Base-by-base conservation (phyloP, 1,140 invertebrate species). In the Maconellicoccus hirsutus region DNA sequence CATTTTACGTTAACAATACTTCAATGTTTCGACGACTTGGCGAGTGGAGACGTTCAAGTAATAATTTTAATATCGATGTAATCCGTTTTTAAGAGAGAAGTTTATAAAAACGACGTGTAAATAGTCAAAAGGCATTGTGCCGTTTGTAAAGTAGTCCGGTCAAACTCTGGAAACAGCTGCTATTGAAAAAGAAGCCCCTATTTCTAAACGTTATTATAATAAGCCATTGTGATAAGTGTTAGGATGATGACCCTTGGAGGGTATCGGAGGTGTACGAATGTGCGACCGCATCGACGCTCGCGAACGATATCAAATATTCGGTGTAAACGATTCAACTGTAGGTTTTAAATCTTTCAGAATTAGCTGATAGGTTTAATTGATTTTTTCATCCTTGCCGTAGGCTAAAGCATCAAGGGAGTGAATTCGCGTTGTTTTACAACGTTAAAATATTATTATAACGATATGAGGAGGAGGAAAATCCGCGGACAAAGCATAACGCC, bases 371-470 rank as follows among this genome's bases (percentile, higher is more conserved):
- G n/a, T n/a, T n/a, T n/a, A n/a, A n/a, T n/a, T n/a, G n/a, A n/a
- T n/a, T n/a, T n/a, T n/a, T n/a, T n/a, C n/a, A 7, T 38, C 14
- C 33, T 38, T 38, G 33, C 14, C 33, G 6, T 6, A 38, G 33
- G 16, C 12, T 16, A 6, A 52, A 52, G n/a, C n/a, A 16, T 16
- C 42, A 52, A 8, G 29, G 29, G 42, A 3, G 42, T 2, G 6
- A 52, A 52, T 16, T 52, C n/a, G 6, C 42, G n/a, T 52, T 19
- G 42, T 16, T 52, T 52, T 52, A 52, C 12, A 8, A 66, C 61
- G 25, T 23, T 66, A 25, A 22, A 66, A 66, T 25, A 66, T 66
- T 66, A 26, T 66, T 66, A 66, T 66, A 66, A 66, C 61, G 61
- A 66, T 66, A 66, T 23, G 4, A 66, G 61, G 10, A 23, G 22